Base-by-base conservation (phyloP, 2,113 vertebrate genomes). In the Penelope pileata region DNA sequence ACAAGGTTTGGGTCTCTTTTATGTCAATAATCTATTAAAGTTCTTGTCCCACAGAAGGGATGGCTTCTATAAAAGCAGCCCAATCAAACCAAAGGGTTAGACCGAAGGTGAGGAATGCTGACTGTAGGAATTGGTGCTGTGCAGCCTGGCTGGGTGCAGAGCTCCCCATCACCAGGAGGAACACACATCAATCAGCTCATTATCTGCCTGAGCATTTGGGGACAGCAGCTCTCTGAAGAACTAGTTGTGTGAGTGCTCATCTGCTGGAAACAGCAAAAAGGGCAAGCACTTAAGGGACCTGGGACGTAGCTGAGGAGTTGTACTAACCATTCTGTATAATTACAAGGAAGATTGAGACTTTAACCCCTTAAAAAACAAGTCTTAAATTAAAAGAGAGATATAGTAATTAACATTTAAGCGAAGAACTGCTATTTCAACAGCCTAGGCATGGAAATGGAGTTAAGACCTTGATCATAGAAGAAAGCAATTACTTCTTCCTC, bases 351-450 rank as follows among this genome's bases (percentile, higher is more conserved):
- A 80, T 5, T 40, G 80, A 95, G 73, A 63, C 48, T 72, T 50
- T 86, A 96, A 67, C 38, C 58, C 56, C 82, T 74, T 82, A 62
- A 93, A 96, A 97, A 94, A 34, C 10, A 42, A 27, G 50, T 80
- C 75, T 83, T 89, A 58, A 22, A 23, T 73, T 53, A 76, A 92
- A 94, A 89, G 48, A 74, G 59, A 91, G 50, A 64, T 76, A 43
- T 1, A 93, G 56, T 90, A 84, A 96, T 96, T 96, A 96, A 92
- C 47, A 47, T 77, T 82, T 77, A 88, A 90, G n/a, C 29, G 68
- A 43, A 62, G 59, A 85, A 51, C 50, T 83, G 56, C 83, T 62
- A 91, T 88, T 84, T 88, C 2, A 0, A 50, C 69, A 74, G 47
- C 24, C 42, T 94, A 79, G 93, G 63, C 78, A 51, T 67, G 59